Percentiles rank a stretch among this genome's conserved stretches.
Conservation (phyloP, 2,797 vertebrate species). For the Parauchenoglanis punctatus region DNA sequence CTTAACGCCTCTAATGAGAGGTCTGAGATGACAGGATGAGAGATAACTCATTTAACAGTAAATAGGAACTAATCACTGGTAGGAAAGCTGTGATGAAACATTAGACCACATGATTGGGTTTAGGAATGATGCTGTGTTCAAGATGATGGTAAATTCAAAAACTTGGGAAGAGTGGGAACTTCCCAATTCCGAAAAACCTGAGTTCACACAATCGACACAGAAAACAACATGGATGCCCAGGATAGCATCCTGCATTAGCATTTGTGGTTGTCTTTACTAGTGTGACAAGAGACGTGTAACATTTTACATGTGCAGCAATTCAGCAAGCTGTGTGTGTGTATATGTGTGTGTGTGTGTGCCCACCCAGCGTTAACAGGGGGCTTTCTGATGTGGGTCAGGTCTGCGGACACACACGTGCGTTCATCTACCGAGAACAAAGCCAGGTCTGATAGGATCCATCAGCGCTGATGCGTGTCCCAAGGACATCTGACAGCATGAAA, state of each 20-base stretch:
- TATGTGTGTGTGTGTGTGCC: slow-evolving; percentile 5
- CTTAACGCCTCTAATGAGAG: not conserved
- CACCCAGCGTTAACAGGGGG: not conserved
- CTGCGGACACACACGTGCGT: slow-evolving; percentile 37
- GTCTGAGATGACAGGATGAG: no score
- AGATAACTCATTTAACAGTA: no score
- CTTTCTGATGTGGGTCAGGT: slow-evolving; percentile 40
- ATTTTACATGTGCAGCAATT: not conserved
- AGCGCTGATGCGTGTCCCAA: slow-evolving; percentile 65
- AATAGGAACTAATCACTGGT: no score
- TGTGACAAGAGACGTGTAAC: not conserved
- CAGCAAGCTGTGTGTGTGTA: not conserved
- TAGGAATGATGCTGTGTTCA: no score
- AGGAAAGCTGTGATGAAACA: not conserved
- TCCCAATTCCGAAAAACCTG: no score
- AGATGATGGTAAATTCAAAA: no score
- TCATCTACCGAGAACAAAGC: slow-evolving; percentile 68
- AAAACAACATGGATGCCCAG: no score
- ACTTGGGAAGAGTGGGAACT: no score
- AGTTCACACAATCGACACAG: no score
- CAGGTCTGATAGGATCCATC: slow-evolving; percentile 68
- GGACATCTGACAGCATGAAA: slow-evolving; percentile 66
- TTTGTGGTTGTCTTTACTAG: no score
- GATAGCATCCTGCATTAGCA: no score
- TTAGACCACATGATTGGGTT: not conserved